Base-by-base conservation (phyloP, 2,797 vertebrate genomes). In the Peromyscus attwateri region DNA sequence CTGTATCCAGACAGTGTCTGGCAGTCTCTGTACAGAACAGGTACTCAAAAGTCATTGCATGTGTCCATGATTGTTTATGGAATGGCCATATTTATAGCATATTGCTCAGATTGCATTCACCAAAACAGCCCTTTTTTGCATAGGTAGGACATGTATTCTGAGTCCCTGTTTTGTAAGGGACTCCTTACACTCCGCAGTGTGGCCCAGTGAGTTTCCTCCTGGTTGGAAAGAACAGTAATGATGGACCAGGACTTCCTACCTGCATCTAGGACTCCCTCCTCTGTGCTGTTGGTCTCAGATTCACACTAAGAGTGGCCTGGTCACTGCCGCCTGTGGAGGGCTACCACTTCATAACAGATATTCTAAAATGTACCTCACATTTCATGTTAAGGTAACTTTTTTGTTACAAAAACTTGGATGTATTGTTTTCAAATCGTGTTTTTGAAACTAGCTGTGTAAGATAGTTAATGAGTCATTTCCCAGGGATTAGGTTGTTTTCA, bases 101-200 rank as follows among this genome's bases (percentile, higher is more conserved):
- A 27, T 76, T 70, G 4, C 19, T 94, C 43, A 81, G 40, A 60
- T 60, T 21, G 88, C 73, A 13, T 92, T 90, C 76, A 91, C 89
- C 79, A 84, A 80, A 90, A 91, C 49, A 89, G 87, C 23, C 8
- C 83, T 87, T 91, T 76, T 87, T 91, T 76, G 79, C 70, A 11
- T 27, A 89, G 27, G 12, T 17, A 46, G 34, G 57, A 23, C 75
- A 66, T 84, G 1, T 23, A n/a, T 77, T 68, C 7, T 49, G 84
- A 71, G 12, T 73, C 6, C 29, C 3, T 76, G 13, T 92, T 82
- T 91, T 73, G 10, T 34, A 49, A 82, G 1, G 37, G 49, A 29
- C 52, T 55, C 14, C 52, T 55, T 55, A 55, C 14, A 55, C 14
- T 55, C 52, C 81, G 62, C 37, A 91, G n/a, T 70, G 3, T 76